Base-by-base conservation (phyloP, 1,140 invertebrate species). In the Zaprionus capensis region DNA sequence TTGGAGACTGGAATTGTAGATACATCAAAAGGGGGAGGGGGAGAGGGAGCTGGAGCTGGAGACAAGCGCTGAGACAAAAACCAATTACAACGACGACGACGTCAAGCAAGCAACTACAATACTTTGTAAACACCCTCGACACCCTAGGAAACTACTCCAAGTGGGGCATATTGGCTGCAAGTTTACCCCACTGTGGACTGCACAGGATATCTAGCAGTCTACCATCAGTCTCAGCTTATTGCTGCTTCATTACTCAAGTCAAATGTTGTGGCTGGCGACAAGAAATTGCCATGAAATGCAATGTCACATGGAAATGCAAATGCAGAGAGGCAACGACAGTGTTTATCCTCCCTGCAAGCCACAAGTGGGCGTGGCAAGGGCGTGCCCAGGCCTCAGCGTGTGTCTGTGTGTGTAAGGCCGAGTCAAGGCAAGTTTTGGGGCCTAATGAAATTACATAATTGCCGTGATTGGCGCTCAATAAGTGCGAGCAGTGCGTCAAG, bases 361-460 rank as follows among this genome's bases (percentile, higher is more conserved):
- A 75, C 72, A 75, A 73, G 71, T 68, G 68, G 31, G 58, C 24
- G 17, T 28, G 49, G 41, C 41, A n/a, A 46, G 41, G 41, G 41
- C 41, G 41, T 46, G 41, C 5, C 41, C n/a, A 9, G 41, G 6
- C n/a, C 28, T 26, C 14, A 51, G 31, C 61, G 44, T 38, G 44
- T 34, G 59, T 22, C 22, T 66, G 41, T 59, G 49, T 74, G 71
- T 49, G 49, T 70, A 57, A 55, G 36, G 57, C 46, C 24, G 38
- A 49, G 17, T 20, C 17, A 9, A n/a, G n/a, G 41, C 59, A 14
- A 41, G 44, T 71, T 63, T 53, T 73, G 68, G 63, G 51, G 71
- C 74, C 62, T 64, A 77, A 77, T 73, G 49, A 68, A 67, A 67
- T 77, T 77, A 77, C 71, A 77, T 77, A 73, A 77, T 73, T 73